phyloP scores from a whole-genome alignment of 2,888 invertebrate genomes.

The Rhabditoides inermis region DNA sequence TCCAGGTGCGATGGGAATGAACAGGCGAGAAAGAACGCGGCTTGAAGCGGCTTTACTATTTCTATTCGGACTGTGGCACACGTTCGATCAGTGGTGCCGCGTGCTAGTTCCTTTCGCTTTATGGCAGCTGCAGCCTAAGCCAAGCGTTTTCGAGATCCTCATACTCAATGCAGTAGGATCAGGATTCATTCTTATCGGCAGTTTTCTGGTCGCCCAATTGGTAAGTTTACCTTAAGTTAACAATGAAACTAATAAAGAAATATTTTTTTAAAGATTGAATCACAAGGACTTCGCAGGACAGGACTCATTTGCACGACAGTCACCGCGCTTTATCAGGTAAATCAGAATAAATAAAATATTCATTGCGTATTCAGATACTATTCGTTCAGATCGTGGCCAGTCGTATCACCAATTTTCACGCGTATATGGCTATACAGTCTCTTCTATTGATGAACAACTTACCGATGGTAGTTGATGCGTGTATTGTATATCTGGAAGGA shows the following conservation, averaged over 20 bases:
- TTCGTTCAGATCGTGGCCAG: conserved; percentile 13
- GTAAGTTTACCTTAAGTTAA: conserved; percentile 9
- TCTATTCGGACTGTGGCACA: conserved; percentile 35
- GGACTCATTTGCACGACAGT: conserved; percentile 23
- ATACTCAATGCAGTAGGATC: conserved; percentile 32
- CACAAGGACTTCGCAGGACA: conserved; percentile 24
- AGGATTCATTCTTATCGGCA: conserved; percentile 31
- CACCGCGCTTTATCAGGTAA: conserved; percentile 19
- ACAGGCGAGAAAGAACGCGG: conserved; percentile 6
- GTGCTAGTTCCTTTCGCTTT: conserved; percentile 37
- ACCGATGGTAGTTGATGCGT: conserved; percentile 36
- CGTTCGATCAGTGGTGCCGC: conserved; percentile 40
- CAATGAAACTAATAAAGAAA: too few species aligned
- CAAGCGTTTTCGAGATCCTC: conserved; percentile 24
- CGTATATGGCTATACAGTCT: conserved; percentile 22
- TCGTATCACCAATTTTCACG: conserved; percentile 15
- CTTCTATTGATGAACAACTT: conserved; percentile 34
- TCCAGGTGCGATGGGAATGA: neutral
- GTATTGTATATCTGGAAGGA: conserved; percentile 17
- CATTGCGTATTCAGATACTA: neutral
- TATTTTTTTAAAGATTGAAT: conserved; percentile 28
- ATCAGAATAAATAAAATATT: neutral
- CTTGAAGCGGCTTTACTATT: conserved; percentile 11
- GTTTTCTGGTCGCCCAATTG: conserved; percentile 34
- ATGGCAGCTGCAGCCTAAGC: conserved; percentile 34